A percentile compares a stretch with the other conserved stretches of the same genome.
phyloP scores from a whole-genome alignment of 2,113 vertebrate species.

The Corynorhinus townsendii region DNA sequence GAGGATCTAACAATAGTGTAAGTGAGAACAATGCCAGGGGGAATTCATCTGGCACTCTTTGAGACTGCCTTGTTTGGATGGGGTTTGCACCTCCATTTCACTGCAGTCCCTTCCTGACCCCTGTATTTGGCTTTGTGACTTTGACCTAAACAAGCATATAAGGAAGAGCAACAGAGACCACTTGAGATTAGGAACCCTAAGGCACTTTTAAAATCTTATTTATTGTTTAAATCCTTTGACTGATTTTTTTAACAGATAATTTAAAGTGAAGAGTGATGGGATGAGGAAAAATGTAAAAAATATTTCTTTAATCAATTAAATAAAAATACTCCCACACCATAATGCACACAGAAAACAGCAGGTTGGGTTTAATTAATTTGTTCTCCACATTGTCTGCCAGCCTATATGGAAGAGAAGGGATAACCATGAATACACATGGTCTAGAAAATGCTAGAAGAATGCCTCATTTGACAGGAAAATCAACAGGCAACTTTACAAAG shows the following conservation, averaged over 20 bases:
- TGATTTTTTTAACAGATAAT: background rate
- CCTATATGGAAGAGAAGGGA: background rate
- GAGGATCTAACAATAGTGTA: background rate
- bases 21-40: background rate
- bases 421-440: background rate
- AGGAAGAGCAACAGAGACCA: background rate
- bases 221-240: background rate
- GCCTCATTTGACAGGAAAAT: background rate
- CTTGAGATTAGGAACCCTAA: background rate
- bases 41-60: background rate
- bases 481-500: background rate
- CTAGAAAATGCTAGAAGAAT: background rate
- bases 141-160: background rate
- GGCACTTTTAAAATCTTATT: background rate
- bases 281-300: background rate
- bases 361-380: background rate
- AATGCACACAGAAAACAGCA: background rate
- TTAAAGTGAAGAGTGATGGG: background rate
- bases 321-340: background rate
- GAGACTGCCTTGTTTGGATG: background rate
- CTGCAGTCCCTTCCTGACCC: rapidly evolving
- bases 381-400: background rate
- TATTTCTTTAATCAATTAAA: constrained; percentile 24
- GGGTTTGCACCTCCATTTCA: background rate
- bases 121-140: background rate